Evolutionary conservation across 2,888 invertebrate genomes (phyloP).

Genomic region (Heterodera filipjevi): DNA sequence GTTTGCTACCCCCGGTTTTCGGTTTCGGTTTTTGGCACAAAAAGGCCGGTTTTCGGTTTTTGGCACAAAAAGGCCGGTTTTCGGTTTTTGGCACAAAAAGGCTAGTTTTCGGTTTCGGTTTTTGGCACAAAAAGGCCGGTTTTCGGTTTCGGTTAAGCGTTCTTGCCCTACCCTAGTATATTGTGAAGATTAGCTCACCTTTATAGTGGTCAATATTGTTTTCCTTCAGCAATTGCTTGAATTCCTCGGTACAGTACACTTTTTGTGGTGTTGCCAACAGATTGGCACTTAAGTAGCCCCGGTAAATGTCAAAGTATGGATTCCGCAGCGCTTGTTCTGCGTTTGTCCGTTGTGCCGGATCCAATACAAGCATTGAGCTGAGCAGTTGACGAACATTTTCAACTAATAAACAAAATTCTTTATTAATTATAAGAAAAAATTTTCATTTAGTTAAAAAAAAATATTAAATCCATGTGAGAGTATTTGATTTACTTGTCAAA

Average conservation of each 20-base stretch:
- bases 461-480: background rate
- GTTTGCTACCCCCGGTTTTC: no score
- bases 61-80: no score
- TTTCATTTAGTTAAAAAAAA: no score
- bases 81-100: no score
- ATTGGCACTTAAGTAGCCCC: constrained; percentile 27
- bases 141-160: background rate
- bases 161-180: background rate
- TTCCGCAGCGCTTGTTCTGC: constrained; percentile 16
- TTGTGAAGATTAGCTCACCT: background rate
- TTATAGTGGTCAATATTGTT: constrained; percentile 13
- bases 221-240: constrained; percentile 10
- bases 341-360: constrained; percentile 17
- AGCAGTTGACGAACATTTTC: constrained; percentile 23
- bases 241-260: constrained; percentile 16
- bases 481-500: constrained; percentile 16
- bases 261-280: constrained; percentile 25
- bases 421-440: background rate
- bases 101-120: background rate
- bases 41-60: no score
- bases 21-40: no score
- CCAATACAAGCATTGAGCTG: constrained; percentile 24
- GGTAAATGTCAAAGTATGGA: constrained; percentile 25
- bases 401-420: background rate
- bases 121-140: no score